These are phyloP conservation scores for Epistrophe eligans DNA, from an alignment of 2,888 invertebrate genomes.

Conservation along the genomic window DNA sequence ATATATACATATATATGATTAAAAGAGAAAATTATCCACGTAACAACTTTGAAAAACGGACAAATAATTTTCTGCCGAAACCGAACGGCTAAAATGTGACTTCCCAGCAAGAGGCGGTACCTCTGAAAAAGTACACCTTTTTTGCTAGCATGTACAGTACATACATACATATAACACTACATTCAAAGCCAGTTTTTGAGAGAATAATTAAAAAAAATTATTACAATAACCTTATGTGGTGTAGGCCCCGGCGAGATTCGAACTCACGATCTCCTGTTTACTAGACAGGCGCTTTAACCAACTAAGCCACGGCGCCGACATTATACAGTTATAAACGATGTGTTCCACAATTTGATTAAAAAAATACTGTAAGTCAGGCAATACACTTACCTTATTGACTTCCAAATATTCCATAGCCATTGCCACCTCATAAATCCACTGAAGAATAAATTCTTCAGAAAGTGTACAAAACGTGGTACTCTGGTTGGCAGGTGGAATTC, in stretches of 20 bases:
- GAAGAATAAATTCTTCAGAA: conserved; percentile 87
- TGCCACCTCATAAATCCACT: conserved; percentile 88
- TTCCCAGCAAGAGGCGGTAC: too few species aligned
- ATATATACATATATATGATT: too few species aligned
- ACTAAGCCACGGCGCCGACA: conserved; percentile 83
- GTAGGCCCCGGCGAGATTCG: conserved; percentile 83
- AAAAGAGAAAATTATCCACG: too few species aligned
- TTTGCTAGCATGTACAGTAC: too few species aligned
- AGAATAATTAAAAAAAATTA: too few species aligned
- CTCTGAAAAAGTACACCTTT: too few species aligned
- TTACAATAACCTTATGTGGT: too few species aligned
- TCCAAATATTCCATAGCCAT: conserved; percentile 90
- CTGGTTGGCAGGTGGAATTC: conserved; percentile 82
- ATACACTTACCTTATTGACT: conserved; percentile 85
- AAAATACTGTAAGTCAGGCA: neutral
- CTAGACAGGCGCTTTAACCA: conserved; percentile 84
- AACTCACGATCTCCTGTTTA: conserved; percentile 83
- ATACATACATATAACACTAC: too few species aligned
- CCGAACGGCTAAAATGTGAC: too few species aligned
- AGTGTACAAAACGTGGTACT: conserved; percentile 85
- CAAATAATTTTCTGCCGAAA: too few species aligned
- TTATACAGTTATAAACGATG: neutral
- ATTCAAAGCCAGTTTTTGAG: too few species aligned
- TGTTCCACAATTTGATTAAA: neutral
- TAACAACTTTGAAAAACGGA: too few species aligned